Percentiles rank a stretch among this genome's conserved stretches.
These are phyloP conservation scores for Psilopsiagon aymara DNA, from an alignment of 2,113 vertebrate species.

Conservation along the genomic window DNA sequence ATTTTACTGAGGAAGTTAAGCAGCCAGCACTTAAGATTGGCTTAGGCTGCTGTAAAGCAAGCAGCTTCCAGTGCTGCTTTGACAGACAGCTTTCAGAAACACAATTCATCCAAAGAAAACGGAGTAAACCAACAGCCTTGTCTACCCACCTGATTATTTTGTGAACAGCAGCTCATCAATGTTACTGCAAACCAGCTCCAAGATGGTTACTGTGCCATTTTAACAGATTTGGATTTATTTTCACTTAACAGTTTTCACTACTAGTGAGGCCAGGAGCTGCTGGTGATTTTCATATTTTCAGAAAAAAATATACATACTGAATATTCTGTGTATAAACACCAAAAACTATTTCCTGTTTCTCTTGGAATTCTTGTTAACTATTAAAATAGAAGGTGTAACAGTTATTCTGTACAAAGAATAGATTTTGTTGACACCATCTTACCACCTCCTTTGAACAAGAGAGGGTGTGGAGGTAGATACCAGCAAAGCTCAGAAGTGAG, in stretches of 20 bases:
- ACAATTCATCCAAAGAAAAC: background rate
- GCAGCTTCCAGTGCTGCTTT: background rate
- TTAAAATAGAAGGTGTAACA: background rate
- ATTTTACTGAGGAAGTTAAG: background rate
- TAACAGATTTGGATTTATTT: background rate
- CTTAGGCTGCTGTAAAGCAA: background rate
- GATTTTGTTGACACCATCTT: background rate
- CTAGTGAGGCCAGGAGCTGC: background rate
- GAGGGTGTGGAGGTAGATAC: rapidly evolving
- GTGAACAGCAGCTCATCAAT: background rate
- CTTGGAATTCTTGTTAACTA: background rate
- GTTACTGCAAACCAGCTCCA: background rate
- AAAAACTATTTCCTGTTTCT: background rate
- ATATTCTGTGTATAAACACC: background rate
- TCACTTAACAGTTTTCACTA: background rate
- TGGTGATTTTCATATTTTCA: background rate
- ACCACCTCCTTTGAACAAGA: background rate
- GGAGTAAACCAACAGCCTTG: background rate
- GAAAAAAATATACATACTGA: rapidly evolving
- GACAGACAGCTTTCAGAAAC: background rate
- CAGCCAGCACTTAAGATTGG: background rate
- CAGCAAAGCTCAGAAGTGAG: background rate
- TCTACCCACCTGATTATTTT: background rate
- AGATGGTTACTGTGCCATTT: rapidly evolving
- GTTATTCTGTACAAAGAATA: background rate